Evolutionary conservation across 2,113 vertebrate species (phyloP).

Genomic region (Octodon degus): DNA sequence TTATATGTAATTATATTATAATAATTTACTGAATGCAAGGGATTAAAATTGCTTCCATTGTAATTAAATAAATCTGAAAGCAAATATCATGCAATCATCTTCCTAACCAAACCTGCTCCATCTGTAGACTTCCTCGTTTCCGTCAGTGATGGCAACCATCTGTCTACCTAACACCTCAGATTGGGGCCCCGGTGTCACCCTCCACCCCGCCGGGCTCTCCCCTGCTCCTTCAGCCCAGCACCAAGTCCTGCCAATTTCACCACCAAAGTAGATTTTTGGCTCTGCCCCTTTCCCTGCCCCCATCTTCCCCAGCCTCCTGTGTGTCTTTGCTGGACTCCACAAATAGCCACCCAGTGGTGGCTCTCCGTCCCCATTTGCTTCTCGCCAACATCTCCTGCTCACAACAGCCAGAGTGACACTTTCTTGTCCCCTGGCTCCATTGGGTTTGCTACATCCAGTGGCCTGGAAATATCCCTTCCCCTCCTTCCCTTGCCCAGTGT

Average conservation of each 20-base stretch:
- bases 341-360: background rate
- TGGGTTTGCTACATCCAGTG: background rate
- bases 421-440: background rate
- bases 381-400: background rate
- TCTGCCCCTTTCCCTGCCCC: background rate
- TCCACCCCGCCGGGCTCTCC: background rate
- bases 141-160: background rate
- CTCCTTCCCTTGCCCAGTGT: background rate
- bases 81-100: conserved; percentile 19
- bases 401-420: background rate
- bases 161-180: background rate
- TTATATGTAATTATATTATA: conserved; percentile 20
- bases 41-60: conserved; percentile 53
- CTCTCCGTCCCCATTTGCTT: background rate
- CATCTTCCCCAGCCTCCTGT: background rate
- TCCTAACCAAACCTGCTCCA: background rate
- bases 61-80: conserved; percentile 59
- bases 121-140: conserved; percentile 18
- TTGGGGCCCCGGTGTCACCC: background rate
- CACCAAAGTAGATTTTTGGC: background rate
- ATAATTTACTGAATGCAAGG: conserved; percentile 17
- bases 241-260: background rate
- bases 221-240: background rate
- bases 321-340: background rate
- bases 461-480: background rate